Evolutionary conservation across 1,140 invertebrate species (phyloP).

Genomic region (Saccostrea echinata): DNA sequence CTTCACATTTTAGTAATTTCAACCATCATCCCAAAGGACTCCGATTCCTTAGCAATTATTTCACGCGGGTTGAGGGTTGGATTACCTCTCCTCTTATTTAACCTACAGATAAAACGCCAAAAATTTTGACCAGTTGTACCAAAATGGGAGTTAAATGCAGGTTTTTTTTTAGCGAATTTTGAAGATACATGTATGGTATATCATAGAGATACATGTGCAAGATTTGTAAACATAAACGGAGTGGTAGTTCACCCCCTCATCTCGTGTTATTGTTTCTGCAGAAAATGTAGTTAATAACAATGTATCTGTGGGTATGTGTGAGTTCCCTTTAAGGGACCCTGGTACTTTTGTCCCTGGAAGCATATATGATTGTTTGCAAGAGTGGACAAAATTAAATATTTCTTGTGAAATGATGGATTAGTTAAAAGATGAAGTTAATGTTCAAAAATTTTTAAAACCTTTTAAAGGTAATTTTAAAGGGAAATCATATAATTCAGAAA

Average conservation of each 20-base stretch:
- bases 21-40: slow-evolving; percentile 10
- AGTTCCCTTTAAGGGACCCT: slow-evolving; percentile 42
- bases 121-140: not conserved
- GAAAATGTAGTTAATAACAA: not conserved
- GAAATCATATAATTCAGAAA: too few species aligned
- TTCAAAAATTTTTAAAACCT: slow-evolving; percentile 15
- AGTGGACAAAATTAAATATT: slow-evolving; percentile 34
- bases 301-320: not conserved
- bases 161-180: not conserved
- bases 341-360: slow-evolving; percentile 37
- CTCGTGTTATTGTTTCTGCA: not conserved
- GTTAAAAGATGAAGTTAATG: too few species aligned
- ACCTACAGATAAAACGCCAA: not conserved
- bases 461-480: too few species aligned
- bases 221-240: not conserved
- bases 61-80: too few species aligned
- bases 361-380: slow-evolving; percentile 27
- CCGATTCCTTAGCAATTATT: too few species aligned
- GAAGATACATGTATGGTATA: not conserved
- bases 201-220: not conserved
- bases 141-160: not conserved
- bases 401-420: slow-evolving; percentile 10
- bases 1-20: not conserved
- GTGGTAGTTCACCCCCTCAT: not conserved
- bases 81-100: too few species aligned